Evolutionary conservation across 1,140 invertebrate species (phyloP), one percentile per base, ranked within the genome.

Genomic region (Zaprionus taronus): DNA sequence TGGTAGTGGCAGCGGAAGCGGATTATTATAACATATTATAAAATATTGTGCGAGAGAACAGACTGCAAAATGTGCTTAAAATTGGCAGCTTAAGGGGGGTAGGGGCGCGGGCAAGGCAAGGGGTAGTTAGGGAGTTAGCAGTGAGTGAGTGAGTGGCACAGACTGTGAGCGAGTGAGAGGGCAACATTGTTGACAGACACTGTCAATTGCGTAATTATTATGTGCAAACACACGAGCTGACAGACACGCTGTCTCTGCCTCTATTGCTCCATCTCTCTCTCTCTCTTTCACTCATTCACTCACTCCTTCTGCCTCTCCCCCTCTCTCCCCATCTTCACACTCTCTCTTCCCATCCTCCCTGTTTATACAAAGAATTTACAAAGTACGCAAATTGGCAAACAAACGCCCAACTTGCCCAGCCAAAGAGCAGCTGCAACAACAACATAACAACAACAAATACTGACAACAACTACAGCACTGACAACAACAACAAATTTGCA

Each of bases 311-410:
- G 1, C n/a, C 53, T 7, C 3, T 6, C 14, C 1, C 14, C 12
- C 14, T 15, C 24, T 6, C 26, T 28, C 24, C 24, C n/a, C n/a
- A 1, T 5, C n/a, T 2, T 61, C 70, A 14, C 17, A 20, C 7
- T 61, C 61, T 57, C 44, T 66, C 44, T 57, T 34, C 28, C 1
- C 31, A 11, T 1, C 12, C 15, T n/a, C n/a, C 2, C 38, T 77
- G 51, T 80, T 80, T 87, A 80, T 72, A 63, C 63, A 84, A 81
- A 84, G 79, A 82, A 85, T 79, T 65, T 89, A 79, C 79, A 60
- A 89, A 89, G 78, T 83, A 89, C 84, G 83, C 84, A 87, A 87
- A 87, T 87, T 83, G 84, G 77, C 83, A 87, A 89, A 73, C 70
- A 79, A 72, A 31, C 56, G 44, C 38, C 60, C 22, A 14, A 64